Percentiles rank a stretch among this genome's conserved stretches.
Conservation (phyloP, 2,113 vertebrate genomes). For the Anolis carolinensis region DNA sequence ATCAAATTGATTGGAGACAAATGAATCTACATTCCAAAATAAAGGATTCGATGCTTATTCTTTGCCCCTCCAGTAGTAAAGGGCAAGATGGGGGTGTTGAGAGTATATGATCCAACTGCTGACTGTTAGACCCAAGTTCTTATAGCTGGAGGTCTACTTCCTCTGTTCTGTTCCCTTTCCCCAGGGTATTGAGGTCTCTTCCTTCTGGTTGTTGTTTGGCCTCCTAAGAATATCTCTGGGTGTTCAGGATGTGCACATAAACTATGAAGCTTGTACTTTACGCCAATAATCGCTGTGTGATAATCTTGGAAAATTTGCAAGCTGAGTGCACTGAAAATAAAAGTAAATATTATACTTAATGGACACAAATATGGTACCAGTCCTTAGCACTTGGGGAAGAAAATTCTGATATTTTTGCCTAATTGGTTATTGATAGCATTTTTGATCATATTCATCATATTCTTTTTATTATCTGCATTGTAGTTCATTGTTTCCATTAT, state of each 20-base stretch:
- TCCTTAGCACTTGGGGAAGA: no score
- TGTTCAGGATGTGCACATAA: not conserved
- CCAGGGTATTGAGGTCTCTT: not conserved
- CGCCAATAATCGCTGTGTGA: no score
- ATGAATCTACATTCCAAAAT: slow-evolving; percentile 23
- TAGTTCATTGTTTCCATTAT: no score
- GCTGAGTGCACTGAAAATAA: no score
- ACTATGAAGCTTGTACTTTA: not conserved
- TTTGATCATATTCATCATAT: no score
- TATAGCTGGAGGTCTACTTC: not conserved
- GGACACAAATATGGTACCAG: no score
- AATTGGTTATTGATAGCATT: no score
- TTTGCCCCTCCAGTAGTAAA: not conserved
- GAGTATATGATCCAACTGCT: not conserved
- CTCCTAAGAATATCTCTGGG: not conserved
- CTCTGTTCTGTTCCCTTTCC: not conserved
- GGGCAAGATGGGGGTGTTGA: not conserved
- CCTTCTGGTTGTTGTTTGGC: not conserved
- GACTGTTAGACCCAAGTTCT: not conserved
- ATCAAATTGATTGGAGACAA: slow-evolving; percentile 34
- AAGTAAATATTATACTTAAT: no score
- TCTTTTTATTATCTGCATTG: no score
- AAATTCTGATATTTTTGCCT: no score
- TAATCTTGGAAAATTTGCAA: not conserved
- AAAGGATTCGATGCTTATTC: not conserved